These are phyloP conservation scores for Ammodytes marinus DNA, from an alignment of 2,113 vertebrate genomes.

Conservation along the genomic window DNA sequence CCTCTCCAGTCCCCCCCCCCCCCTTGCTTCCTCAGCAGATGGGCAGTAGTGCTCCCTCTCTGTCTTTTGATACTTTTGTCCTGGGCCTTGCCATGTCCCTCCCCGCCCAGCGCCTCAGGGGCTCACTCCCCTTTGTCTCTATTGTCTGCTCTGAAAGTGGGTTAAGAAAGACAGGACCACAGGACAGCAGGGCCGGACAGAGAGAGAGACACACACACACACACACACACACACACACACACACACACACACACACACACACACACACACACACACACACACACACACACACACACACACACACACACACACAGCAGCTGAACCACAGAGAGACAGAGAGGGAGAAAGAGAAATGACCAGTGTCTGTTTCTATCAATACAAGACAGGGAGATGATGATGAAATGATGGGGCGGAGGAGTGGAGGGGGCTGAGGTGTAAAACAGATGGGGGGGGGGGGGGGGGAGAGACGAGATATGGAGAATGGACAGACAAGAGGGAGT, in stretches of 20 bases:
- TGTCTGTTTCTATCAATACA: conserved; percentile 53
- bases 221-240: too few species aligned
- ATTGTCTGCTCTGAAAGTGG: conserved; percentile 81
- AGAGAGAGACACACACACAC: conserved; percentile 22
- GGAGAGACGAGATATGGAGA: conserved; percentile 34
- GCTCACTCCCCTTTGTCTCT: conserved; percentile 71
- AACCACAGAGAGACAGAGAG: conserved; percentile 5
- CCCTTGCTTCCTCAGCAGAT: conserved; percentile 76
- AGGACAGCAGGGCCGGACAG: conserved; percentile 54
- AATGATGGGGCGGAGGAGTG: conserved; percentile 17
- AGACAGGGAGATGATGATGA: conserved; percentile 56
- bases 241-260: too few species aligned
- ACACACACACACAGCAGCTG: too few species aligned
- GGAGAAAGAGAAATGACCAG: conserved; percentile 46
- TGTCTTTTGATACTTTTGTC: conserved; percentile 77
- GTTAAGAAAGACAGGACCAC: conserved; percentile 69
- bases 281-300: too few species aligned
- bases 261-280: too few species aligned
- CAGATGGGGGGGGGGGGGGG: conserved; percentile 10
- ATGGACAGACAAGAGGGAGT: conserved; percentile 3
- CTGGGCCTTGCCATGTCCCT: conserved; percentile 59
- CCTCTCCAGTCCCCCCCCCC: conserved; percentile 21
- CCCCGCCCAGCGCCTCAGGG: conserved; percentile 73
- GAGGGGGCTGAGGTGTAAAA: conserved; percentile 23
- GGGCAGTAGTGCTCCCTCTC: conserved; percentile 69